phyloP scores from a whole-genome alignment of 2,113 vertebrate species.

The Malurus cyaneus region DNA sequence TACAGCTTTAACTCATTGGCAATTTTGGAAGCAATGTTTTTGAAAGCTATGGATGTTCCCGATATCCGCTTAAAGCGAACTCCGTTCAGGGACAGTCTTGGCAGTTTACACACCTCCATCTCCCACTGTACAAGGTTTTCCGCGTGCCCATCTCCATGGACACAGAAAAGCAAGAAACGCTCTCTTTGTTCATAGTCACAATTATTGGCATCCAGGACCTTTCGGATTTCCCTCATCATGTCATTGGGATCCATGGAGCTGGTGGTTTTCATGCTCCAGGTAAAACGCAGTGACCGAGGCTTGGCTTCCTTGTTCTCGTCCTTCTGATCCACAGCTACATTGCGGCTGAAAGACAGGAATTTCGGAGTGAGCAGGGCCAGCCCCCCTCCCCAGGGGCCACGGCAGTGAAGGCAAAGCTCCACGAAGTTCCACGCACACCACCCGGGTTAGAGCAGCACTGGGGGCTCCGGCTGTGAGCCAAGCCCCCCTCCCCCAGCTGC shows the following conservation, averaged over 20 bases:
- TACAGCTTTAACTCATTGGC: constrained; percentile 99
- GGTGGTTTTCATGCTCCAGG: constrained; percentile 99
- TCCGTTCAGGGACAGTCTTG: constrained; percentile 96
- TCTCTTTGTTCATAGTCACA: constrained; percentile 97
- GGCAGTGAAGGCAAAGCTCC: background rate
- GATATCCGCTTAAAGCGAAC: constrained; percentile 98
- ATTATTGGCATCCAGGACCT: constrained; percentile 96
- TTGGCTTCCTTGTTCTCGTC: constrained; percentile 94
- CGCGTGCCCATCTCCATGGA: constrained; percentile 90
- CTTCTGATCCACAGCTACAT: constrained; percentile 95
- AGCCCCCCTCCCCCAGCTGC: background rate
- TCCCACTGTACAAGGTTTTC: constrained; percentile 98
- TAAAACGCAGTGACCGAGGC: constrained; percentile 95
- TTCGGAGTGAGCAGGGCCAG: background rate
- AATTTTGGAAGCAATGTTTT: constrained; percentile 99
- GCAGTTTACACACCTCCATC: constrained; percentile 99
- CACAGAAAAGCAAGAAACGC: constrained; percentile 94
- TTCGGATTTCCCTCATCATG: constrained; percentile 97
- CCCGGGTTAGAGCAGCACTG: background rate
- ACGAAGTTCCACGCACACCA: background rate
- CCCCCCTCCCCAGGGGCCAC: background rate
- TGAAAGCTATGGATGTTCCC: constrained; percentile 98
- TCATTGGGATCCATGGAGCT: constrained; percentile 95
- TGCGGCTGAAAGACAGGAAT: constrained; percentile 85
- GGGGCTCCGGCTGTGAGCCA: background rate